phyloP scores from a whole-genome alignment of 2,797 vertebrate genomes.

The Fistularia commersonii region DNA sequence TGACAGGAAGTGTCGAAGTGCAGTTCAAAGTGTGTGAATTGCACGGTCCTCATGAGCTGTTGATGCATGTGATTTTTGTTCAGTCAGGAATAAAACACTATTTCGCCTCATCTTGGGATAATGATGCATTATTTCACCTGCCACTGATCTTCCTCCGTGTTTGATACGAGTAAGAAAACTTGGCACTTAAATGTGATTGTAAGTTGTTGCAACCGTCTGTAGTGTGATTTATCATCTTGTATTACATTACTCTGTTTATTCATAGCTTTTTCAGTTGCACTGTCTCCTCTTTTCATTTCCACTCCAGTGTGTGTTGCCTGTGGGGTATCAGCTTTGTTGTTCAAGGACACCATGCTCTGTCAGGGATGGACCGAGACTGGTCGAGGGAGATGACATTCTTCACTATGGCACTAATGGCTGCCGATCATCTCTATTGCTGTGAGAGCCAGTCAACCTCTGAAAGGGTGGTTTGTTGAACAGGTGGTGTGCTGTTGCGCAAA shows the following conservation, averaged over 20 bases:
- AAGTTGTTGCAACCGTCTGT: not conserved
- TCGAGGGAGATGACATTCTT: slow-evolving; percentile 35
- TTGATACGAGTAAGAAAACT: too few species aligned
- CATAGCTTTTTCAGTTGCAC: not conserved
- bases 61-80: too few species aligned
- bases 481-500: slow-evolving; percentile 33
- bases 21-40: too few species aligned
- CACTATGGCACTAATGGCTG: slow-evolving; percentile 44
- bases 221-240: slow-evolving; percentile 1
- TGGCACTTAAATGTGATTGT: too few species aligned
- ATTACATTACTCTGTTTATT: slow-evolving; percentile 1
- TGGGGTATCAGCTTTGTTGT: slow-evolving; percentile 29
- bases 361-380: slow-evolving; percentile 24
- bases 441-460: slow-evolving; percentile 35
- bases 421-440: slow-evolving; percentile 41
- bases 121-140: too few species aligned
- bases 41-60: too few species aligned
- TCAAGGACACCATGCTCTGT: slow-evolving; percentile 35
- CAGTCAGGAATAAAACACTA: too few species aligned
- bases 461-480: slow-evolving; percentile 24
- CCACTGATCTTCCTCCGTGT: too few species aligned
- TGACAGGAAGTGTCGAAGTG: too few species aligned
- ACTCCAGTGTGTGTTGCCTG: slow-evolving; percentile 2
- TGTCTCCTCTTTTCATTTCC: not conserved
- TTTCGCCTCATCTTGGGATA: too few species aligned